Evolutionary conservation across 2,113 vertebrate genomes (phyloP).

Genomic region (Pelvicachromis taeniatus): DNA sequence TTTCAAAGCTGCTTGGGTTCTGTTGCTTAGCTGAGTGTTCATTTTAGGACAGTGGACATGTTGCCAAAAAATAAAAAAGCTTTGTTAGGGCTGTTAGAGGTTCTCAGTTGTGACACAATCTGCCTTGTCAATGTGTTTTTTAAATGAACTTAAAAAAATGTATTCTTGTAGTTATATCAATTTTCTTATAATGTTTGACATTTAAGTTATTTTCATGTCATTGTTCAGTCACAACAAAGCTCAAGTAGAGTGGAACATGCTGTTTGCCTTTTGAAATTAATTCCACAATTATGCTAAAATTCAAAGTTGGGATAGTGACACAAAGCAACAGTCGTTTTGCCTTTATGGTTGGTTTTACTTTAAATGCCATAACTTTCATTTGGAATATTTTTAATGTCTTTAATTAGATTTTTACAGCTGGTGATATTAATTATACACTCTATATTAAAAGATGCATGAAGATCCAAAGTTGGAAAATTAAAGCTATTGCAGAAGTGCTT

Average conservation of each 20-base stretch:
- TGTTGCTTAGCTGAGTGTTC: not conserved
- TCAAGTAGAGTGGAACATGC: accelerated
- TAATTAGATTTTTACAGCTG: not conserved
- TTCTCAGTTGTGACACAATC: not conserved
- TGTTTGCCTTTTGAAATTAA: not conserved
- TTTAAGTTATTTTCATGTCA: not conserved
- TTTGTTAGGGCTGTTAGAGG: not conserved
- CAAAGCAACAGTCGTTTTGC: not conserved
- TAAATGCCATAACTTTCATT: not conserved
- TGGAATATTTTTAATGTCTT: not conserved
- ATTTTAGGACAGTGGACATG: not conserved
- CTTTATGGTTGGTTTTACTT: not conserved
- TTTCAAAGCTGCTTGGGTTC: not conserved
- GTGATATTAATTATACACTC: not conserved
- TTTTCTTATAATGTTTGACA: not conserved
- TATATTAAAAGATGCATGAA: not conserved
- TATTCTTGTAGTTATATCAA: too few relatives aligned
- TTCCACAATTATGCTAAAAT: not conserved
- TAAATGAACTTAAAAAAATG: too few relatives aligned
- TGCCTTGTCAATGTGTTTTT: not conserved
- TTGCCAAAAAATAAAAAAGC: not conserved
- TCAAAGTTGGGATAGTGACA: accelerated
- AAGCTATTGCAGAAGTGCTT: not conserved
- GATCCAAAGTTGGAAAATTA: not conserved
- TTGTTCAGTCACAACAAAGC: not conserved